Evolutionary conservation across 2,797 vertebrate species (phyloP).

Genomic region (Margarornis squamiger): DNA sequence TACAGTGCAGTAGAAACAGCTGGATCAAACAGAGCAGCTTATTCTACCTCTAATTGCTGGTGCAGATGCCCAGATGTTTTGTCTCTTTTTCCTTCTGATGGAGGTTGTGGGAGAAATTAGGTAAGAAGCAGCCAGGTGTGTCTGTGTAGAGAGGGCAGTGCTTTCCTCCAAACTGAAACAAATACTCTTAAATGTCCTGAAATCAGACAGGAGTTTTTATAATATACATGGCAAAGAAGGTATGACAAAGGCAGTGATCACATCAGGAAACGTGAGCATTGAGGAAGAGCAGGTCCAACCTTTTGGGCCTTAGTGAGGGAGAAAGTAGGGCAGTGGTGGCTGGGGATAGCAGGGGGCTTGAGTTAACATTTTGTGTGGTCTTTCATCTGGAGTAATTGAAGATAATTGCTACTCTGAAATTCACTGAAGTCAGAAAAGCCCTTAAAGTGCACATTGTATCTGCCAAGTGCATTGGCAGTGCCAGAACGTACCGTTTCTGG

Average conservation of each 20-base stretch:
- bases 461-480: constrained; percentile 4
- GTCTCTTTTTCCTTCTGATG: neutral
- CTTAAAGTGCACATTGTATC: neutral
- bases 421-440: neutral
- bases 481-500: neutral
- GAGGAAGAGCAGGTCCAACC: neutral
- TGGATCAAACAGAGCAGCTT: neutral
- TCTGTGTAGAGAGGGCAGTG: neutral
- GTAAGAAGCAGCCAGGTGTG: neutral
- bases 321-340: neutral
- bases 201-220: neutral
- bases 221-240: neutral
- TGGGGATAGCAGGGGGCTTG: neutral
- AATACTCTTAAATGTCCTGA: neutral
- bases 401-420: constrained; percentile 29
- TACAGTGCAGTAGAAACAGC: neutral
- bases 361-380: neutral
- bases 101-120: neutral
- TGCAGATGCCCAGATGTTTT: neutral
- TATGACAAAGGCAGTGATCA: fast-evolving
- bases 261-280: neutral
- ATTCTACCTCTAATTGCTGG: neutral
- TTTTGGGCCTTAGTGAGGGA: neutral
- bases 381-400: constrained; percentile 33
- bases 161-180: neutral